These are phyloP conservation scores for Stichodactyla helianthus DNA, from an alignment of 64 coral and sea anemone genomes.

Conservation along the genomic window DNA sequence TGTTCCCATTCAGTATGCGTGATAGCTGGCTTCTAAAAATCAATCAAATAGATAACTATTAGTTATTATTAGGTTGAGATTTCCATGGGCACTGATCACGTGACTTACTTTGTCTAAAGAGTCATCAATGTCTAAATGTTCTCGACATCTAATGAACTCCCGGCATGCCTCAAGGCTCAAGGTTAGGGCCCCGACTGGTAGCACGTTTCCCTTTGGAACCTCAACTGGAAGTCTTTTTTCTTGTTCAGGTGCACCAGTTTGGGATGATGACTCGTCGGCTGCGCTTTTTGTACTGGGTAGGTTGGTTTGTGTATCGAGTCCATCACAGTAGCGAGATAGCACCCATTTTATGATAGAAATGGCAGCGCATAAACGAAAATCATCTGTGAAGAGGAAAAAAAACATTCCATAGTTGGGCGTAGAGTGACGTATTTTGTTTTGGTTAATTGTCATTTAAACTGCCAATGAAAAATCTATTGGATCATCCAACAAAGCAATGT, in stretches of 20 bases:
- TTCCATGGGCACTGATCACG: background rate
- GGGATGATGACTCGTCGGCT: background rate
- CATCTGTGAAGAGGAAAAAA: slow-evolving; percentile 41
- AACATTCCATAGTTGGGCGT: background rate
- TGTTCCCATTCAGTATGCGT: slow-evolving; percentile 61
- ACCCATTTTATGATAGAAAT: slow-evolving; percentile 83
- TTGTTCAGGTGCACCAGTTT: background rate
- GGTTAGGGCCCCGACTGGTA: slow-evolving; percentile 66
- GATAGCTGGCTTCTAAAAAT: slow-evolving; percentile 47
- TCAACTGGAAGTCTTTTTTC: background rate
- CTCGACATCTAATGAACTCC: slow-evolving; percentile 50
- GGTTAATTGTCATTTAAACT: too few species aligned
- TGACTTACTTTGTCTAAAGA: slow-evolving; percentile 53
- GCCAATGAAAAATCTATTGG: too few species aligned
- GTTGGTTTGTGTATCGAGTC: background rate
- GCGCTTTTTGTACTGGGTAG: background rate
- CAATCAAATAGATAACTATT: background rate
- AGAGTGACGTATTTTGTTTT: too few species aligned
- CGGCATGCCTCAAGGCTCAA: slow-evolving; percentile 67
- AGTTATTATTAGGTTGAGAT: background rate
- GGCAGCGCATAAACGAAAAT: slow-evolving; percentile 77
- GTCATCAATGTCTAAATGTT: slow-evolving; percentile 77
- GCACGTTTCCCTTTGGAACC: slow-evolving; percentile 21
- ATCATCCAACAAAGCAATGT: too few species aligned
- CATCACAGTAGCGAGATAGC: slow-evolving; percentile 37